phyloP scores from a whole-genome alignment of 2,888 invertebrate species.

The Tyria jacobaeae region DNA sequence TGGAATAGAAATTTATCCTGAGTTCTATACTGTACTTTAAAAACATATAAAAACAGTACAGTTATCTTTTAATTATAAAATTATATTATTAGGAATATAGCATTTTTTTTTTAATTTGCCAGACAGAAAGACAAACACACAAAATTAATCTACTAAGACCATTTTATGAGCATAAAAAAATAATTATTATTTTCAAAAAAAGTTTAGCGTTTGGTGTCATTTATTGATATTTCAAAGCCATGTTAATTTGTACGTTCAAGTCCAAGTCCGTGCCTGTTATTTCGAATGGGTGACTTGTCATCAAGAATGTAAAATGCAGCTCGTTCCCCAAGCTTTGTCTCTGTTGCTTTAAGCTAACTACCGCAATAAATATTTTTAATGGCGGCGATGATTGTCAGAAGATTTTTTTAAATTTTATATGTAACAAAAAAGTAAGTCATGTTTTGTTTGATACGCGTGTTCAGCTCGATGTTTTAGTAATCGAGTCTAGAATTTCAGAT shows the following conservation, averaged over 20 bases:
- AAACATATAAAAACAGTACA: too few species aligned
- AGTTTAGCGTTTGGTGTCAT: too few species aligned
- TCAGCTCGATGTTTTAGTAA: conserved; percentile 2
- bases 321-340: conserved; percentile 68
- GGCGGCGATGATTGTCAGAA: conserved; percentile 70
- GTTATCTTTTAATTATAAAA: too few species aligned
- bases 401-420: conserved; percentile 40
- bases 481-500: background rate
- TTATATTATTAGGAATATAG: too few species aligned
- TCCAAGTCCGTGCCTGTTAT: conserved; percentile 62
- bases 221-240: too few species aligned
- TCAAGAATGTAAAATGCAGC: conserved; percentile 82
- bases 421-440: conserved; percentile 25
- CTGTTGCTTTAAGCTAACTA: conserved; percentile 80
- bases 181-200: too few species aligned
- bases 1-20: too few species aligned
- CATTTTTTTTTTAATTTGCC: too few species aligned
- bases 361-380: conserved; percentile 82
- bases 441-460: conserved; percentile 16
- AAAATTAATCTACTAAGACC: too few species aligned
- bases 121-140: too few species aligned
- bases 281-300: conserved; percentile 82
- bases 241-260: conserved; percentile 19
- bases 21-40: too few species aligned
- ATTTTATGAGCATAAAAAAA: too few species aligned